Evolutionary conservation across 2,888 invertebrate species (phyloP), one percentile per base, ranked within the genome.

Genomic region (Eristalinus sepulchralis): DNA sequence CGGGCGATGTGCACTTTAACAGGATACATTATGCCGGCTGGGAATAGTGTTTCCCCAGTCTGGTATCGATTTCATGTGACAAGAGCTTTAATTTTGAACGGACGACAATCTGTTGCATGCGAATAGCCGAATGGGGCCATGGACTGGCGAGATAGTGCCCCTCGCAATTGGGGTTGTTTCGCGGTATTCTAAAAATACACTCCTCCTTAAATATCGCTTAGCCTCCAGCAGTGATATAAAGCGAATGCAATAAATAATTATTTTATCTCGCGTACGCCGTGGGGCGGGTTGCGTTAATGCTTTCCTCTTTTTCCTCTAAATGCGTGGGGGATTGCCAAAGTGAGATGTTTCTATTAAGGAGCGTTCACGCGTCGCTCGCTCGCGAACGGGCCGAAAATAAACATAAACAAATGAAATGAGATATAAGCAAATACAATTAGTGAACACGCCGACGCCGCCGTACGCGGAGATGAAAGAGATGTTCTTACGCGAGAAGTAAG

Each of bases 221-320:
- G 1, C 24, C 64, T 47, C 53, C 3, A n/a, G 6, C 13, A 24
- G 9, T 57, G 22, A 34, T 36, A 33, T n/a, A 34, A 68, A 53
- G 33, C 20, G 22, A 70, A 36, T 68, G 33, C 5, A 36, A 59
- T 70, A 70, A 59, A 70, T 24, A 70, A 34, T 55, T 70, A 70
- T 34, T 68, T 68, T 33, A 33, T 68, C 34, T 68, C 11, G 20
- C 6, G 24, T 22, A 36, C n/a, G 36, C n/a, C 6, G 13, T 57
- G 10, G 3, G 59, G 59, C 34, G 47, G 5, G n/a, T 47, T 47
- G 39, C 5, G 39, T 47, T 47, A 47, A 47, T 47, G 39, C n/a
- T n/a, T 11, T 47, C 9, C 8, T 47, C 27, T 17, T 34, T 34
- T 34, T 34, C 34, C n/a, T 47, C 17, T 47, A 47, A 8, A 17